Evolutionary conservation across 1,140 invertebrate genomes (phyloP), one percentile per base, ranked within the genome.

Genomic region (Conus betulinus): DNA sequence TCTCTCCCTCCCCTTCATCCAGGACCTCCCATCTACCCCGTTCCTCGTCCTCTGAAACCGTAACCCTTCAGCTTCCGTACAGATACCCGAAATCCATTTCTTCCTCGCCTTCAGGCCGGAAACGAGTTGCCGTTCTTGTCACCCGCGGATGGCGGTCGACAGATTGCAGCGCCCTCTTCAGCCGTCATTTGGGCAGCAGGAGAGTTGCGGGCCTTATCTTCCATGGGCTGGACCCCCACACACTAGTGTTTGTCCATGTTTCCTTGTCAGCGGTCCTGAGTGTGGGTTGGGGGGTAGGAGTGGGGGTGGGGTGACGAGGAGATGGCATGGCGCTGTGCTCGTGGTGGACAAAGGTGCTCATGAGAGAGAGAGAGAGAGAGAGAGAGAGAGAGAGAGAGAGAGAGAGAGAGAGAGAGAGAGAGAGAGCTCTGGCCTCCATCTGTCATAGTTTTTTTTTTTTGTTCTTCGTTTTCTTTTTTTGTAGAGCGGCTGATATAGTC

Each of bases 141-240:
- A 25, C 20, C 25, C 55, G 55, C 20, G 81, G 52, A 83, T 57
- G 81, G 55, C 81, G 81, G 81, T 55, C 82, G 82, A 84, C 82
- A 84, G 82, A 60, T 84, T 84, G 82, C 82, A 84, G 82, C 57
- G 57, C 10, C 82, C 82, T 84, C 82, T 84, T 39, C 53, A 63
- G 55, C 82, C n/a, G 23, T 55, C 57, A 60, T 84, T 84, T 8
- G 7, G 55, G 8, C 25, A 67, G 82, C 7, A 11, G 82, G 82
- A 84, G 82, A 84, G 82, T 84, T 8, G 82, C 55, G n/a, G 53
- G 55, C 57, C 57, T 63, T 84, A 60, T 84, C 82, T 60, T 20
- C 20, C 20, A 53, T 23, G 27, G 7, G 11, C 10, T 52, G 78
- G 11, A 20, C 78, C 10, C 25, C 13, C n/a, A 5, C 27, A 79